Conservation (phyloP, 1,140 invertebrate genomes). For the Capitella teleta region DNA sequence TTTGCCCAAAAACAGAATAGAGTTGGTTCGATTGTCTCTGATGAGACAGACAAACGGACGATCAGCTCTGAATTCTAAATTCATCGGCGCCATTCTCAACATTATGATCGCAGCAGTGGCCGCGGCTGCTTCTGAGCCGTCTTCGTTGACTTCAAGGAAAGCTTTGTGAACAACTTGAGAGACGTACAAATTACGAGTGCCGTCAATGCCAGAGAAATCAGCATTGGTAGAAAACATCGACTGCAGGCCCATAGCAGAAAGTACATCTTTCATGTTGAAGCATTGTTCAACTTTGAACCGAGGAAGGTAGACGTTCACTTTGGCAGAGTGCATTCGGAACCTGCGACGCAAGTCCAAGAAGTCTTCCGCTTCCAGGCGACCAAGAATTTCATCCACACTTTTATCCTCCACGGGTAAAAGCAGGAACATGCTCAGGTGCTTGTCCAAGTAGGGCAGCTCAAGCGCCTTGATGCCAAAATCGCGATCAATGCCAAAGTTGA, state of each 20-base stretch:
- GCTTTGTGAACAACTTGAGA: conserved; percentile 43
- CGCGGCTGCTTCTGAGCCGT: conserved; percentile 40
- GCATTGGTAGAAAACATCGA: conserved; percentile 17
- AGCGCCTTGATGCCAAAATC: conserved; percentile 57
- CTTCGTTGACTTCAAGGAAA: conserved; percentile 48
- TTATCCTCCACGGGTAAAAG: conserved; percentile 50
- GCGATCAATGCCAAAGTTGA: conserved; percentile 46
- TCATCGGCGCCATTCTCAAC: conserved; percentile 4
- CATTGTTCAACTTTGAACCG: conserved; percentile 26
- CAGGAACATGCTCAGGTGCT: conserved; percentile 56
- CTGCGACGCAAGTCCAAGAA: background rate
- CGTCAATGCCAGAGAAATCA: conserved; percentile 24
- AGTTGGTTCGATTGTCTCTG: background rate
- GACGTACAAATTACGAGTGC: conserved; percentile 18
- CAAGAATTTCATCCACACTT: background rate
- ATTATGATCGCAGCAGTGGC: conserved; percentile 22
- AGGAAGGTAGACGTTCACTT: conserved; percentile 24
- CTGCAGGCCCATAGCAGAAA: conserved; percentile 31
- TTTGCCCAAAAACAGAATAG: background rate
- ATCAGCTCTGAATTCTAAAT: no score
- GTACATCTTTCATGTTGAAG: conserved; percentile 21
- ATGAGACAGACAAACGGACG: background rate
- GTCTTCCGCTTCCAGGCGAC: background rate
- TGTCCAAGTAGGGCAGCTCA: conserved; percentile 54
- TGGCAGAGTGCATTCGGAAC: background rate